A percentile compares a stretch with the other conserved stretches of the same genome.
These are phyloP conservation scores for Pachypsylla venusta DNA, from an alignment of 1,140 invertebrate species.

Conservation along the genomic window DNA sequence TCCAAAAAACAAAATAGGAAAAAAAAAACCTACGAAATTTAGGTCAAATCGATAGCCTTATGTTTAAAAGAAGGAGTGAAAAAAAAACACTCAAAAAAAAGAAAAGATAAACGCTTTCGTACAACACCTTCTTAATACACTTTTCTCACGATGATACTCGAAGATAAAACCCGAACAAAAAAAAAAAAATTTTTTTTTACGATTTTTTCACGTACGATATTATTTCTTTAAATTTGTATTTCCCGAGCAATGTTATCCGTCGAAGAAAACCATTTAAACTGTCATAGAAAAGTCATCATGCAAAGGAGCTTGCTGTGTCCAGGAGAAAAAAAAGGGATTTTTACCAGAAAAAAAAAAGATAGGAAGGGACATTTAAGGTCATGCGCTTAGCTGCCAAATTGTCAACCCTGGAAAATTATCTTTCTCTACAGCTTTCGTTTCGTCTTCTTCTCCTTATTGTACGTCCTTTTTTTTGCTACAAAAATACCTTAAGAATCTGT, in stretches of 20 bases:
- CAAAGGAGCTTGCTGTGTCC: constrained; percentile 9
- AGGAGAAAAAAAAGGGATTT: constrained; percentile 9
- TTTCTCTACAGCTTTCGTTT: background rate
- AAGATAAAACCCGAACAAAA: background rate
- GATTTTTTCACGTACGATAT: background rate
- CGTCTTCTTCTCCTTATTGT: background rate
- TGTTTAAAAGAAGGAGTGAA: background rate
- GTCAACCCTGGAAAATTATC: constrained; percentile 6
- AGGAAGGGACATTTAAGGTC: background rate
- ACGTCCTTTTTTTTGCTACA: background rate
- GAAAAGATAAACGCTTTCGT: background rate
- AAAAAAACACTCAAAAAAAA: background rate
- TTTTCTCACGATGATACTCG: too few relatives aligned
- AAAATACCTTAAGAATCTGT: too few relatives aligned
- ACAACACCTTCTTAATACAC: too few relatives aligned
- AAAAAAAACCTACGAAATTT: too few relatives aligned
- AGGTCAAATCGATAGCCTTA: background rate
- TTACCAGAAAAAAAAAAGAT: background rate
- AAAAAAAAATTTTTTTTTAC: constrained; percentile 1
- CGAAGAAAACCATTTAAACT: constrained; percentile 5
- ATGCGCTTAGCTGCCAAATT: constrained; percentile 1
- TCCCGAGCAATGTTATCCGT: background rate
- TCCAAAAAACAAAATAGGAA: too few relatives aligned
- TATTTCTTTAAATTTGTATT: background rate
- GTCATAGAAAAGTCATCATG: background rate